A percentile compares a stretch with the other conserved stretches of the same genome.
These are phyloP conservation scores for Zaprionus vittiger DNA, from an alignment of 1,140 invertebrate genomes.

Conservation along the genomic window DNA sequence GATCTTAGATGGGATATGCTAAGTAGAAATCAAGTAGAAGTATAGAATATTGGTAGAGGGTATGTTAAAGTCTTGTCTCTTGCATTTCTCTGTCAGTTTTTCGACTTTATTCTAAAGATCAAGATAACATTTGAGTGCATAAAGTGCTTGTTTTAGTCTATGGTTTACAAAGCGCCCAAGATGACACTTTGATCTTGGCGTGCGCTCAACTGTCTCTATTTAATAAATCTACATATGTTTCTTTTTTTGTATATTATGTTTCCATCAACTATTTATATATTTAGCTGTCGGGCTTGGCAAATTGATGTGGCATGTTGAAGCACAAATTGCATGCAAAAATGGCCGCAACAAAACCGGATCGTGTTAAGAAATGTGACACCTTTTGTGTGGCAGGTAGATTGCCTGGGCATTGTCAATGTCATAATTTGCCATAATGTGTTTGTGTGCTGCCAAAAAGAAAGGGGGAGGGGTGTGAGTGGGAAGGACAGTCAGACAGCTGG, in stretches of 20 bases:
- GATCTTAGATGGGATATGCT: not conserved
- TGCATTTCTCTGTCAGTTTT: not conserved
- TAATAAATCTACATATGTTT: not conserved
- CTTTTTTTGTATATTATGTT: not conserved
- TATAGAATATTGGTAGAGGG: not conserved
- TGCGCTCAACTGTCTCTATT: not conserved
- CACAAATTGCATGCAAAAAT: constrained; percentile 51
- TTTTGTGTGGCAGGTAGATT: constrained; percentile 33
- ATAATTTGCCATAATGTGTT: constrained; percentile 77
- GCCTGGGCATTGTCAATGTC: constrained; percentile 72
- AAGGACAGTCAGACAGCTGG: constrained; percentile 20
- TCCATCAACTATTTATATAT: constrained; percentile 38
- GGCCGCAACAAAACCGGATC: constrained; percentile 55
- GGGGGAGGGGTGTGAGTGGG: not conserved
- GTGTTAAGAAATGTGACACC: constrained; percentile 73
- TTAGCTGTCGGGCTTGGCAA: constrained; percentile 28
- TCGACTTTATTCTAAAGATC: constrained; percentile 19
- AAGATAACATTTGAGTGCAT: constrained; percentile 23
- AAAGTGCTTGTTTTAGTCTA: constrained; percentile 12
- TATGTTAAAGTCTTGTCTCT: not conserved
- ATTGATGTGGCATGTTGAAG: constrained; percentile 46
- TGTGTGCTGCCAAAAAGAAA: not conserved
- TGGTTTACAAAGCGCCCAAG: not conserved
- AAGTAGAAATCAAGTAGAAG: not conserved
- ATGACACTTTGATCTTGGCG: not conserved